Evolutionary conservation across 2,797 vertebrate species (phyloP), one percentile per base, ranked within the genome.

Genomic region (Liparis tanakae): DNA sequence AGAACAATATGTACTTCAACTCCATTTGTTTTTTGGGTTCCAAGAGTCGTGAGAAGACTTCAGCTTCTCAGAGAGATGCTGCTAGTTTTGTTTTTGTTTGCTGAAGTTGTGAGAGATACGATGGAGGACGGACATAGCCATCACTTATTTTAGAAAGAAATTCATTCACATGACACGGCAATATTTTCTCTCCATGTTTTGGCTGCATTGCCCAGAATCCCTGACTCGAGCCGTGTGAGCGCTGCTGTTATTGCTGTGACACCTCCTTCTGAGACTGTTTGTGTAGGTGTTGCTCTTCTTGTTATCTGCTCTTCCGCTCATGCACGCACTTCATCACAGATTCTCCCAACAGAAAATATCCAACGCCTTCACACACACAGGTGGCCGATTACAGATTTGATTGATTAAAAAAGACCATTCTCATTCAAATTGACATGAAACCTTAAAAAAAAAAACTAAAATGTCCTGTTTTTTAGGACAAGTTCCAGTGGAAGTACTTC

Each of bases 211-310:
- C 10, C 34, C 18, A 22, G 5, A 64, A 25, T 22, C 46, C 43
- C 58, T 7, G 34, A 44, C 18, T 62, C 20, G 30, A 30, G 15
- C 25, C 15, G 53, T 33, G 53, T 17, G 25, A 55, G 14, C 7
- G 13, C 56, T 44, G 58, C 7, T 53, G 74, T 33, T 69, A 50
- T 66, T 56, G 15, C 33, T 36, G 46, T 33, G 30, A 14, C 53
- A 20, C 63, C 25, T 39, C 72, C 8, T 12, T 46, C 43, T 74
- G 53, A 61, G 78, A 25, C 5, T 0, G 17, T 73, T 37, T 34
- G 51, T 69, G 81, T 76, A 55, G 72, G 71, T 43, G 69, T 67
- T 68, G 58, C 64, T 78, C 25, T 74, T 48, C 76, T 13, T 67
- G 64, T 65, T 67, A 41, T 76, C 67, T 33, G 15, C 60, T 74